These are phyloP conservation scores for Eugnorisma glareosa DNA, from an alignment of 2,888 invertebrate genomes.

Conservation along the genomic window DNA sequence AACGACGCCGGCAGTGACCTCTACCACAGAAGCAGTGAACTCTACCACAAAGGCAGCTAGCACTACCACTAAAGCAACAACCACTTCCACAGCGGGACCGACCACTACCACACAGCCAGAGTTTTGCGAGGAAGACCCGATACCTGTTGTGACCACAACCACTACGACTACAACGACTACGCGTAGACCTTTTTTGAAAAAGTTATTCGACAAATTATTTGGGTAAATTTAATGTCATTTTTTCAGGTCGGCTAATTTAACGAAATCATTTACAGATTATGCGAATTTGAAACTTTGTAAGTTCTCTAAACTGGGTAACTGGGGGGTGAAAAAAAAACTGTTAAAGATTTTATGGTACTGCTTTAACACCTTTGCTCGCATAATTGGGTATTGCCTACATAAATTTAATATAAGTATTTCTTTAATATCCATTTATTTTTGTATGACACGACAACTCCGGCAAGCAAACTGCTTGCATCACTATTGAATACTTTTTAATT, in stretches of 20 bases:
- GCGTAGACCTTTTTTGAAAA: neutral
- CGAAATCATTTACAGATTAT: neutral
- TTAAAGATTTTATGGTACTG: neutral
- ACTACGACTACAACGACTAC: neutral
- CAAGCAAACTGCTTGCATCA: neutral
- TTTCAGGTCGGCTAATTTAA: neutral
- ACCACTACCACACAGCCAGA: neutral
- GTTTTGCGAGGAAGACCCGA: conserved; percentile 1
- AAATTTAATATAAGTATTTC: neutral
- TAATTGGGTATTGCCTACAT: neutral
- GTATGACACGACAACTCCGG: neutral
- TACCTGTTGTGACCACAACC: neutral
- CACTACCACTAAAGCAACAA: accelerated
- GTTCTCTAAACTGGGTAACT: neutral
- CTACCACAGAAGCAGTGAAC: too few relatives aligned
- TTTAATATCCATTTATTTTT: neutral
- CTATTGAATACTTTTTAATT: too few relatives aligned
- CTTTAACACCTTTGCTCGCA: neutral
- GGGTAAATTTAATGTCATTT: neutral
- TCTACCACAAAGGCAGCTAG: too few relatives aligned
- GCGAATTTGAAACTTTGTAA: neutral
- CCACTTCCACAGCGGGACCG: too few relatives aligned
- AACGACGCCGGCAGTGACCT: too few relatives aligned
- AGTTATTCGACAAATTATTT: neutral
- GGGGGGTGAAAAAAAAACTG: neutral